Base-by-base conservation (phyloP, 92 coral and sea anemone genomes). In the Zoanthus solanderi region DNA sequence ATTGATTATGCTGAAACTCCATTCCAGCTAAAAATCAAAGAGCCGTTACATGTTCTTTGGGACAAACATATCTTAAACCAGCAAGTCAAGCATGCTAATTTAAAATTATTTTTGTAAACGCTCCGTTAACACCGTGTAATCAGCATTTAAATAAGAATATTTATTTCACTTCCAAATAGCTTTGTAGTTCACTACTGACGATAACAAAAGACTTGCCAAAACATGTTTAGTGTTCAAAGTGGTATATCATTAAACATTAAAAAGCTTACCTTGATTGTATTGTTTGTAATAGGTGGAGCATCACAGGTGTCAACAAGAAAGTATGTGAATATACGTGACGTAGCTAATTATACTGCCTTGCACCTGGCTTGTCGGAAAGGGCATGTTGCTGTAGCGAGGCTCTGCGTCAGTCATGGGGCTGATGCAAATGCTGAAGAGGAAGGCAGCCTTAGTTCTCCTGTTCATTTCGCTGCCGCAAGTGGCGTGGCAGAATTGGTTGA, bases 381-480 rank as follows among this genome's bases (percentile, higher is more conserved):
- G 10, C 93, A 92, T 78, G 87, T 76, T 79, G 75, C 77, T 7
- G 89, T 85, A 1, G 97, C 84, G 54, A 83, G 89, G 30, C 66
- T 88, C 29, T 73, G 90, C 75, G 30, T 94, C 8, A 65, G 72
- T 46, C 90, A 88, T 42, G 93, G 94, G n/a, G 89, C 95, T 81
- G 95, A 23, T 23, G 75, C 82, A 72, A 92, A 90, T 23, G 93
- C 94, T 53, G 90, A 88, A 28, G 84, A 78, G 18, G 86, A 83
- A 45, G 54, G 76, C 16, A 90, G 72, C 0, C 65, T 63, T 16
- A 91, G 88, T 86, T 91, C 98, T 2, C 94, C 98, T 5, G 74
- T 92, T 61, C 98, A 96, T 72, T 84, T 94, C 44, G 98, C 98
- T 15, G 92, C 98, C n/a, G 82, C 79, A 7, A 89, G 89, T 6